These are phyloP conservation scores for Lithophane ornitopus DNA, from an alignment of 2,888 invertebrate species.

Conservation along the genomic window DNA sequence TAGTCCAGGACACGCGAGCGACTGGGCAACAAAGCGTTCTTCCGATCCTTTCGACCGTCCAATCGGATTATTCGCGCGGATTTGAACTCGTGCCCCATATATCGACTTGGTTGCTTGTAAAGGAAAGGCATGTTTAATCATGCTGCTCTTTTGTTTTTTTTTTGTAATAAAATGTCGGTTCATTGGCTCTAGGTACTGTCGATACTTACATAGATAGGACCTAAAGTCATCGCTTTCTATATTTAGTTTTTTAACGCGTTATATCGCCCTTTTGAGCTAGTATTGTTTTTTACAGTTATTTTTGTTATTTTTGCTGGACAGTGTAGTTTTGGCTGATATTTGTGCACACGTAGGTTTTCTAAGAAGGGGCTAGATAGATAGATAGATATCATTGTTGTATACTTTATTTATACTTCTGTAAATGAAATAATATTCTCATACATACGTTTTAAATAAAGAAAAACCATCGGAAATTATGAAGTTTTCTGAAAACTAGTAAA, in stretches of 20 bases:
- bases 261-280: not conserved
- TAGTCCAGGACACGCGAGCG: conserved; percentile 81
- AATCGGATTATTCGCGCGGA: conserved; percentile 86
- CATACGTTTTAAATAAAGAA: too few relatives aligned
- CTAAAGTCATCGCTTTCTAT: not conserved
- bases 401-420: too few relatives aligned
- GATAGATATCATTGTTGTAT: too few relatives aligned
- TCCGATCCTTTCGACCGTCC: conserved; percentile 76
- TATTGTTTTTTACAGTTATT: not conserved
- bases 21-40: conserved; percentile 80
- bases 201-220: not conserved
- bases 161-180: conserved; percentile 20
- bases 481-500: too few relatives aligned
- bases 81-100: conserved; percentile 83
- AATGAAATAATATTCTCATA: too few relatives aligned
- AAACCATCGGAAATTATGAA: too few relatives aligned
- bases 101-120: conserved; percentile 50
- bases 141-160: conserved; percentile 34
- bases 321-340: not conserved
- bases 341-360: not conserved
- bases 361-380: too few relatives aligned
- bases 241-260: not conserved
- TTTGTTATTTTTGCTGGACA: not conserved
- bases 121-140: conserved; percentile 57
- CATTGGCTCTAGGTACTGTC: conserved; percentile 1